phyloP scores from a whole-genome alignment of 2,888 invertebrate species.

The Ethmia dodecea region DNA sequence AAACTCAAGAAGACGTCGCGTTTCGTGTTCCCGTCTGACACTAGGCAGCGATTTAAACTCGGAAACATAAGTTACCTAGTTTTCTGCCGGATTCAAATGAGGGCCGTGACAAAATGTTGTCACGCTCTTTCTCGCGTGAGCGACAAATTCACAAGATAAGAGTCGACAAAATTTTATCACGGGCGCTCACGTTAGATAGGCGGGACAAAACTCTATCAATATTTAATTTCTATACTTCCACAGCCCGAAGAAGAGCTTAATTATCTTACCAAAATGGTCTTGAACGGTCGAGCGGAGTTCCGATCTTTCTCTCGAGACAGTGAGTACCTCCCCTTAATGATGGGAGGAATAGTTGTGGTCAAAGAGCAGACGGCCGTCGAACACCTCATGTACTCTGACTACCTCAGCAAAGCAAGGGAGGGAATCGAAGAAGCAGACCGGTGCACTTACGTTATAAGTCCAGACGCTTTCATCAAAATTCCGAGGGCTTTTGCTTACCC shows the following conservation, averaged over 20 bases:
- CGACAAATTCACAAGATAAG: too few relatives aligned
- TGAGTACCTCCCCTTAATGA: conserved; percentile 46
- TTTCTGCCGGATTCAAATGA: too few relatives aligned
- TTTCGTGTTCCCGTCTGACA: too few relatives aligned
- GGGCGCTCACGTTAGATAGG: too few relatives aligned
- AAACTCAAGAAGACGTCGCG: too few relatives aligned
- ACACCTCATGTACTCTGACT: conserved; percentile 83
- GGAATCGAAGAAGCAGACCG: conserved; percentile 78
- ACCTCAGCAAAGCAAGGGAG: conserved; percentile 77
- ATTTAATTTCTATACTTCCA: too few relatives aligned
- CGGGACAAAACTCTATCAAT: too few relatives aligned
- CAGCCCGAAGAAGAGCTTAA: conserved; percentile 59
- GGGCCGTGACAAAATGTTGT: too few relatives aligned
- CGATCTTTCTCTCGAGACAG: conserved; percentile 34
- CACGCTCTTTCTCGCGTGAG: too few relatives aligned
- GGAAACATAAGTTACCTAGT: too few relatives aligned
- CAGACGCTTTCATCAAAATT: conserved; percentile 80
- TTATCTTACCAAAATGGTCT: conserved; percentile 60
- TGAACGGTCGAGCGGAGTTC: conserved; percentile 55
- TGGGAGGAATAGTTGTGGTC: conserved; percentile 64
- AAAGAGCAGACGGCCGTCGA: conserved; percentile 84
- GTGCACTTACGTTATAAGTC: conserved; percentile 88
- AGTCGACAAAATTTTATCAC: too few relatives aligned
- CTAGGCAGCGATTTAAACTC: too few relatives aligned
- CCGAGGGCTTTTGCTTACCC: conserved; percentile 86